Conservation (phyloP, 2,797 vertebrate species). For the Diglossa cyanea region DNA sequence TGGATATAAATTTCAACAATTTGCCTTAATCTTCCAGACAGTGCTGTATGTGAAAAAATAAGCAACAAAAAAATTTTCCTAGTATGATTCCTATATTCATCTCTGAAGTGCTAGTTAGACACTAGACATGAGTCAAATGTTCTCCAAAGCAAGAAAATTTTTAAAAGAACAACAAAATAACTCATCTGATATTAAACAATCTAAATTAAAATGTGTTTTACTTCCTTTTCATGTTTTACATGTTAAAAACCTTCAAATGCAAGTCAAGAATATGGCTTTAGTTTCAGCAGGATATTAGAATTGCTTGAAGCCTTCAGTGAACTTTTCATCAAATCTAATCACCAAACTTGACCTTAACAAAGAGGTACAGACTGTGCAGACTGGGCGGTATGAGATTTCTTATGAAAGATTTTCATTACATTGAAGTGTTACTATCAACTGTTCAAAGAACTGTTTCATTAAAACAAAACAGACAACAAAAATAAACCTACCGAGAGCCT, state of each 20-base stretch:
- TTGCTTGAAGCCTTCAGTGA: background rate
- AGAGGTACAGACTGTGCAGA: background rate
- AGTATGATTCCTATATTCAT: background rate
- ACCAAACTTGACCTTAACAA: background rate
- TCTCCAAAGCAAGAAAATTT: background rate
- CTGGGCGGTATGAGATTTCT: background rate
- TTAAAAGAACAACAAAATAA: background rate
- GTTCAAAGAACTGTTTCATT: background rate
- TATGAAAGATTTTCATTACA: background rate
- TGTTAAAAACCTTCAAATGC: background rate
- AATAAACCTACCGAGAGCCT: constrained; percentile 86
- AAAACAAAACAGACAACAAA: background rate
- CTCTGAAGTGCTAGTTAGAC: background rate
- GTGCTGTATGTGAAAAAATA: background rate
- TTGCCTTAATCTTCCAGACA: background rate
- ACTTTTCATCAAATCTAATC: constrained; percentile 15
- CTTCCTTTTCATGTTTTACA: background rate
- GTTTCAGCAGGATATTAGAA: constrained; percentile 28
- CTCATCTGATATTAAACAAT: background rate
- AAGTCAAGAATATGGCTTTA: background rate
- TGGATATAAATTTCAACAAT: background rate
- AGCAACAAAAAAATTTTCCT: background rate
- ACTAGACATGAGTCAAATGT: background rate
- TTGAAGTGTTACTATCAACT: background rate
- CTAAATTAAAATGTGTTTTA: background rate